A percentile compares a stretch with the other conserved stretches of the same genome.
These are phyloP conservation scores for rat (Rattus norvegicus) DNA, from an alignment of 2,113 vertebrate genomes.

Conservation along the genomic window GRCr8 NC_086019.1:139932501-139933000, in stretches of 20 bases:
- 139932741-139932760: background rate
- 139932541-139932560: no score
- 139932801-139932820: background rate
- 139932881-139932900: background rate
- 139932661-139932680: background rate
- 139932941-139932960: background rate
- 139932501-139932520: background rate
- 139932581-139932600: background rate
- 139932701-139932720: background rate
- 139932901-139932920: background rate
- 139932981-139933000: background rate
- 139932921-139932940: background rate
- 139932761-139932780: background rate
- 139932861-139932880: no score
- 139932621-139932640: background rate
- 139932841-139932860: rapidly evolving
- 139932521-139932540: background rate
- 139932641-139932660: background rate
- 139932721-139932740: background rate
- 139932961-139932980: background rate
- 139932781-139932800: rapidly evolving
- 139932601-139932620: background rate
- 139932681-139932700: background rate
- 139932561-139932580: background rate
- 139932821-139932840: background rate